A percentile compares a stretch with the other conserved stretches of the same genome.
Conservation (phyloP, 2,797 vertebrate genomes). For the Denticeps clupeoides region DNA sequence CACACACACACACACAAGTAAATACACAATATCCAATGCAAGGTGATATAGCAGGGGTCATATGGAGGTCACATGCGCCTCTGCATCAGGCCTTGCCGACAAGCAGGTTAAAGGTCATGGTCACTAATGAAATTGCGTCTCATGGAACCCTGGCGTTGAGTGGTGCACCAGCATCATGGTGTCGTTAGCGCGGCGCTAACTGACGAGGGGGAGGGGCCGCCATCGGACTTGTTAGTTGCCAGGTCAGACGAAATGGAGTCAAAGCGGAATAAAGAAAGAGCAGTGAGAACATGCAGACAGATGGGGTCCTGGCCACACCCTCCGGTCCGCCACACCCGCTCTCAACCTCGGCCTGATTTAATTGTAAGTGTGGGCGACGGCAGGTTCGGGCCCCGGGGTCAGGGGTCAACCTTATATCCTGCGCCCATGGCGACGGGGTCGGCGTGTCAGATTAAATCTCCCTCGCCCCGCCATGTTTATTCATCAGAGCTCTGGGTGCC, state of each 20-base stretch:
- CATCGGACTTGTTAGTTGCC: too few relatives aligned
- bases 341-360: constrained; percentile 60
- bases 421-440: constrained; percentile 63
- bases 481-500: constrained; percentile 60
- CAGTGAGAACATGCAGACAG: neutral
- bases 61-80: constrained; percentile 41
- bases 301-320: constrained; percentile 4
- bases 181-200: too few relatives aligned
- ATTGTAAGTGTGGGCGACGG: constrained; percentile 64
- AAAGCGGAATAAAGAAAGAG: too few relatives aligned
- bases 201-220: too few relatives aligned
- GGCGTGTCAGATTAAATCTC: constrained; percentile 72
- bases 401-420: constrained; percentile 70
- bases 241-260: too few relatives aligned
- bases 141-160: too few relatives aligned
- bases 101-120: constrained; percentile 50
- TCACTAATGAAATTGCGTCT: constrained; percentile 61
- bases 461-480: constrained; percentile 65
- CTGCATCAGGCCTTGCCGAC: constrained; percentile 43
- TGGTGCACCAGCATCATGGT: too few relatives aligned
- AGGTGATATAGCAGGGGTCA: too few relatives aligned
- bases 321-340: constrained; percentile 19
- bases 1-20: too few relatives aligned
- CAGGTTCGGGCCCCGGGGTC: constrained; percentile 59
- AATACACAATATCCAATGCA: too few relatives aligned